These are phyloP conservation scores for Trachymyrmex cornetzi DNA, from an alignment of 1,140 invertebrate species.

Conservation along the genomic window DNA sequence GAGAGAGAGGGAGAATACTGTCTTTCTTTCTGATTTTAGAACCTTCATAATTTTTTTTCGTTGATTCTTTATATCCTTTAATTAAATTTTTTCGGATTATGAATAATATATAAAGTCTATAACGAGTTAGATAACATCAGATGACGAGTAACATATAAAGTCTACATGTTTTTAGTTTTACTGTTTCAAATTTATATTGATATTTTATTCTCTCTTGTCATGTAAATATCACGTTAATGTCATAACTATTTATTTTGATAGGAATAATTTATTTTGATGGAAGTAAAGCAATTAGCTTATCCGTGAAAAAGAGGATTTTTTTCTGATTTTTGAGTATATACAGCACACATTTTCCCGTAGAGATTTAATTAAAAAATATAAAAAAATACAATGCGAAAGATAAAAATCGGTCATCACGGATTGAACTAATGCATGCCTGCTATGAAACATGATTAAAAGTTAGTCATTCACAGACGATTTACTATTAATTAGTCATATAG, in stretches of 20 bases:
- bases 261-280: neutral
- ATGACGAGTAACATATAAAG: neutral
- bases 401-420: neutral
- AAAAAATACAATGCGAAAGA: neutral
- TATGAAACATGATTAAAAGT: constrained; percentile 40
- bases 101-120: neutral
- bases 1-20: neutral
- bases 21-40: neutral
- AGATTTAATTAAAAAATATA: constrained; percentile 27
- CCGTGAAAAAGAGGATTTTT: neutral
- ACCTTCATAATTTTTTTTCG: neutral
- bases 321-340: neutral
- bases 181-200: neutral
- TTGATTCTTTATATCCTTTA: neutral
- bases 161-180: neutral
- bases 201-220: neutral
- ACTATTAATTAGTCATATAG: constrained; percentile 33
- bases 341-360: no score
- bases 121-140: neutral
- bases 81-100: neutral
- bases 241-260: neutral
- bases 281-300: neutral
- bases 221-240: neutral
- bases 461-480: constrained; percentile 2
- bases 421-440: neutral